Evolutionary conservation across 1,140 invertebrate species (phyloP).

Genomic region (Nasonia giraulti): DNA sequence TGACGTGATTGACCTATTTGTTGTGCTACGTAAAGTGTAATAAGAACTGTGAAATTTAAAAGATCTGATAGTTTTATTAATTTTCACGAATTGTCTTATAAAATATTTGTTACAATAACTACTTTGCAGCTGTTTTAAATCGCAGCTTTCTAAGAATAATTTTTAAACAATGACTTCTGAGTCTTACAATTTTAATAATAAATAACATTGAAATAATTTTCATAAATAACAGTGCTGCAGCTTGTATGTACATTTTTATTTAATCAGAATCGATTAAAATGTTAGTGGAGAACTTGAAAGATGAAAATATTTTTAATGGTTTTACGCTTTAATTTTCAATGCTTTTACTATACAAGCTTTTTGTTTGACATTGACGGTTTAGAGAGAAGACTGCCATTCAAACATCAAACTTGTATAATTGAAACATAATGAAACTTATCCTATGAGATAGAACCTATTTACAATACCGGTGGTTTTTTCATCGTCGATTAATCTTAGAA

Average conservation of each 20-base stretch:
- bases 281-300: background rate
- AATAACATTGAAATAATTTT: background rate
- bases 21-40: background rate
- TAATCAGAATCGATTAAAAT: background rate
- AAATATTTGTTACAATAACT: constrained; percentile 20
- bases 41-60: background rate
- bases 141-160: background rate
- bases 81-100: background rate
- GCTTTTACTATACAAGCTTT: background rate
- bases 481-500: background rate
- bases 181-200: constrained; percentile 1
- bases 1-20: background rate
- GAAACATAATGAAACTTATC: background rate
- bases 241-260: background rate
- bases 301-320: background rate
- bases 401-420: background rate
- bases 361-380: background rate
- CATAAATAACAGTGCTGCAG: background rate
- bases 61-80: constrained; percentile 17
- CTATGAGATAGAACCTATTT: background rate
- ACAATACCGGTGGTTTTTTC: background rate
- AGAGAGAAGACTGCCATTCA: background rate
- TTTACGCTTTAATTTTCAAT: background rate
- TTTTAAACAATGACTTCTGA: background rate
- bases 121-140: background rate